phyloP scores from a whole-genome alignment of 2,113 vertebrate genomes.

The Hucho hucho region DNA sequence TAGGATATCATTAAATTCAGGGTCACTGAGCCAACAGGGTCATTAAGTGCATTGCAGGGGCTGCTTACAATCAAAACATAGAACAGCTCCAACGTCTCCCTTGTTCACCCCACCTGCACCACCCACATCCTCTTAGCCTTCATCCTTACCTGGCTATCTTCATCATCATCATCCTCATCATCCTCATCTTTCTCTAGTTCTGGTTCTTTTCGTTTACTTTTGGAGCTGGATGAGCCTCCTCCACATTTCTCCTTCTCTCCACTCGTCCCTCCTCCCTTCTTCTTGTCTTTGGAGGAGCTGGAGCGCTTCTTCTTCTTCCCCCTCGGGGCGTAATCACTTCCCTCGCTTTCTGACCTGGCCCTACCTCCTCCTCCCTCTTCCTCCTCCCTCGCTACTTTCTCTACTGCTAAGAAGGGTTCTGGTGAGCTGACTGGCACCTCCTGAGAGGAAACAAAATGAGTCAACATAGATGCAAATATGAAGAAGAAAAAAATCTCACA shows the following conservation, averaged over 20 bases:
- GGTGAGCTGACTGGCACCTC: slow-evolving; percentile 91
- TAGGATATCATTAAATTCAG: slow-evolving; percentile 8
- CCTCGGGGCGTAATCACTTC: slow-evolving; percentile 95
- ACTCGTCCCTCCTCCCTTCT: slow-evolving; percentile 79
- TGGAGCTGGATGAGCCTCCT: slow-evolving; percentile 74
- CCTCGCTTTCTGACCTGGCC: slow-evolving; percentile 93
- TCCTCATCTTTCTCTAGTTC: slow-evolving; percentile 88
- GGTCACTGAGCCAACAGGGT: neutral
- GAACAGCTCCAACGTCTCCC: neutral
- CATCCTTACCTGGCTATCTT: slow-evolving; percentile 85
- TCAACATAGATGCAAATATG: neutral
- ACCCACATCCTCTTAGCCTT: neutral
- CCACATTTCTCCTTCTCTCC: slow-evolving; percentile 77
- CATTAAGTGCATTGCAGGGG: neutral
- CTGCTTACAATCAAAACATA: neutral
- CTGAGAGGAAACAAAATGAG: slow-evolving; percentile 58
- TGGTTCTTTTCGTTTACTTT: slow-evolving; percentile 84
- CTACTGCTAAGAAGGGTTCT: slow-evolving; percentile 75
- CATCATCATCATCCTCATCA: slow-evolving; percentile 78
- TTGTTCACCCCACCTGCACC: too few species aligned
- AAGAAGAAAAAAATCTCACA: neutral
- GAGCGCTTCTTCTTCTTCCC: slow-evolving; percentile 95
- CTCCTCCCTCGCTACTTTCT: slow-evolving; percentile 76
- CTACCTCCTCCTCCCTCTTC: slow-evolving; percentile 81
- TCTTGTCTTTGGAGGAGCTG: slow-evolving; percentile 90